Percentiles rank a stretch among this genome's conserved stretches.
Conservation (phyloP, 2,888 invertebrate species). For the Diplazon laetatorius region DNA sequence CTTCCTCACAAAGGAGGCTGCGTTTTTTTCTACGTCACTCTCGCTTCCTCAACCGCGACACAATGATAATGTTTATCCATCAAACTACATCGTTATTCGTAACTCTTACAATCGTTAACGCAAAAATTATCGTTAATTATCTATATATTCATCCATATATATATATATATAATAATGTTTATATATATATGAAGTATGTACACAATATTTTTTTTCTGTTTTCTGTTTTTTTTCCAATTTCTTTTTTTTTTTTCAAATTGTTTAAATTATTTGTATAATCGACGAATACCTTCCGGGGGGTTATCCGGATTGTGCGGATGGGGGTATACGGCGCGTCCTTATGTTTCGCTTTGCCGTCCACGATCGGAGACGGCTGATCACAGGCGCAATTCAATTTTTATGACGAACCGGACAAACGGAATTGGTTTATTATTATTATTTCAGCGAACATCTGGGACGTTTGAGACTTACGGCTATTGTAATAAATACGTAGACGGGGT, state of each 20-base stretch:
- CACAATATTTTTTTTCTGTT: constrained; percentile 55
- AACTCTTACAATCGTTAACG: constrained; percentile 52
- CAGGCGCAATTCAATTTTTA: constrained; percentile 36
- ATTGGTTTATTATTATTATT: too few species aligned
- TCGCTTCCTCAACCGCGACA: constrained; percentile 21
- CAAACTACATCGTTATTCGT: constrained; percentile 45
- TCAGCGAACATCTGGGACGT: constrained; percentile 51
- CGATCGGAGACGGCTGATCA: constrained; percentile 34
- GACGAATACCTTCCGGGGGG: constrained; percentile 56
- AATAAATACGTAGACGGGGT: constrained; percentile 66
- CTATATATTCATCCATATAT: constrained; percentile 64
- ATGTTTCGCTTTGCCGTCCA: constrained; percentile 19
- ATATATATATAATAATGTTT: constrained; percentile 58
- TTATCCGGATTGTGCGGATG: constrained; percentile 41
- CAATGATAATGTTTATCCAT: constrained; percentile 33
- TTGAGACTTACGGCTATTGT: constrained; percentile 60
- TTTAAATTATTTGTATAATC: constrained; percentile 41
- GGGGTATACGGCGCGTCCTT: neutral
- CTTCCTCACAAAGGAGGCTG: too few species aligned
- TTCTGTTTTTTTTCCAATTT: too few species aligned
- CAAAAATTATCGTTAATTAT: constrained; percentile 65
- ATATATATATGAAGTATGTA: constrained; percentile 62
- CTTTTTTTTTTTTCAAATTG: neutral
- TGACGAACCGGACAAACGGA: constrained; percentile 43
- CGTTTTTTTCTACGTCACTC: constrained; percentile 25